Evolutionary conservation across 2,113 vertebrate species (phyloP).

Genomic region (Leptocoma aspasia): DNA sequence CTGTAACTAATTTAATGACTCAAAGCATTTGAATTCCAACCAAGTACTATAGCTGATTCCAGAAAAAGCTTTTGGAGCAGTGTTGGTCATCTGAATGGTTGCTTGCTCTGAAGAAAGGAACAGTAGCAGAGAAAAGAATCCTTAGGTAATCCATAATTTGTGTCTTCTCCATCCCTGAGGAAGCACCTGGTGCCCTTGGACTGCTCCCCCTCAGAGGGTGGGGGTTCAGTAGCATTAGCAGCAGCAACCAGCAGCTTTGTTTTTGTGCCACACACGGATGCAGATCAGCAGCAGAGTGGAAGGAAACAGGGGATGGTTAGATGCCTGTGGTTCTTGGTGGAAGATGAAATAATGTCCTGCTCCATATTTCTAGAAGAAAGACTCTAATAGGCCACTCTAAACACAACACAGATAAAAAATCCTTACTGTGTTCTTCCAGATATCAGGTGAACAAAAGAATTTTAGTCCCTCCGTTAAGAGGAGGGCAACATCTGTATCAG

Average conservation of each 20-base stretch:
- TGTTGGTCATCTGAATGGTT: not conserved
- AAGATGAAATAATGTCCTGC: not conserved
- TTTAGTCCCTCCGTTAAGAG: not conserved
- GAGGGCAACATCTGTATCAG: not conserved
- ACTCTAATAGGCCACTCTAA: not conserved
- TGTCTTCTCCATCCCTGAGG: not conserved
- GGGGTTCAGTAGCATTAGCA: not conserved
- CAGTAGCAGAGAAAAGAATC: not conserved
- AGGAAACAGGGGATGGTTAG: not conserved
- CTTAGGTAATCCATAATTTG: rapidly evolving
- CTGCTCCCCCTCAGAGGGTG: not conserved
- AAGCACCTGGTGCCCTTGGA: not conserved
- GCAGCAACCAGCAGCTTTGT: not conserved
- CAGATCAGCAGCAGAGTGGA: not conserved
- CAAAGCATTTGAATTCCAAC: not conserved
- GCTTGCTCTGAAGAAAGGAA: not conserved
- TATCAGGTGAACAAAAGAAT: not conserved
- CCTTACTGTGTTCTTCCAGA: not conserved
- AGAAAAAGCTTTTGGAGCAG: not conserved
- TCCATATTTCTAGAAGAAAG: not conserved
- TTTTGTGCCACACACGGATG: not conserved
- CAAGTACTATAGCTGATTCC: not conserved
- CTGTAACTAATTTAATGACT: not conserved
- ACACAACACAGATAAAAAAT: not conserved
- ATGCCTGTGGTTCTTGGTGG: not conserved